phyloP scores from a whole-genome alignment of 1,140 invertebrate species.

The Pteromalus puparum region DNA sequence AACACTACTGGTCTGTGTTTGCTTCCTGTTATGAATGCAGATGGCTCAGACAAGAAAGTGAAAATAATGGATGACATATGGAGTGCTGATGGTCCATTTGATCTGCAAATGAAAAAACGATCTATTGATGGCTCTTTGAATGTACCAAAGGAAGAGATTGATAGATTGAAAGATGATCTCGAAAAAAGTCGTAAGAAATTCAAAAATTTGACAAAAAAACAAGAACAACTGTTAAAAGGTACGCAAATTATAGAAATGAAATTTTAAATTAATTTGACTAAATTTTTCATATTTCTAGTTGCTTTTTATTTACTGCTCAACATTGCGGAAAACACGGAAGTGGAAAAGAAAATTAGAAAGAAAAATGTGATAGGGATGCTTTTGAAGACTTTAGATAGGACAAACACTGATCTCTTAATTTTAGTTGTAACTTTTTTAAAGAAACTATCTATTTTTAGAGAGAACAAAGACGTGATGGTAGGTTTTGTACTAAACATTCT shows the following conservation, averaged over 20 bases:
- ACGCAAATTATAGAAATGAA: conserved; percentile 42
- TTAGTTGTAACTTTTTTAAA: conserved; percentile 96
- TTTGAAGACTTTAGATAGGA: conserved; percentile 90
- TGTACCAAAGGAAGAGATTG: conserved; percentile 72
- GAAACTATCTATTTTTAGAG: conserved; percentile 94
- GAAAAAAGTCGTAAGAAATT: conserved; percentile 88
- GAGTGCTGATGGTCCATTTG: conserved; percentile 68
- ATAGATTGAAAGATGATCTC: conserved; percentile 85
- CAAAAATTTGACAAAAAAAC: conserved; percentile 89
- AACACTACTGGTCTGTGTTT: conserved; percentile 70
- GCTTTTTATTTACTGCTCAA: conserved; percentile 95
- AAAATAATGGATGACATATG: conserved; percentile 71
- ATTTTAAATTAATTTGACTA: conserved; percentile 25
- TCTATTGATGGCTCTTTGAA: conserved; percentile 61
- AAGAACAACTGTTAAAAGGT: conserved; percentile 92
- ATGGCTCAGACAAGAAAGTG: conserved; percentile 68
- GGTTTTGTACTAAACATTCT: conserved; percentile 47
- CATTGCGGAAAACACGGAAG: conserved; percentile 94
- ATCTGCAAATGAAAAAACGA: conserved; percentile 68
- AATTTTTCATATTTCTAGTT: conserved; percentile 73
- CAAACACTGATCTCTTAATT: conserved; percentile 90
- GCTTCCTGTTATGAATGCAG: conserved; percentile 61
- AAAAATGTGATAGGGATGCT: conserved; percentile 93
- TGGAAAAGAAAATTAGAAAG: conserved; percentile 98
- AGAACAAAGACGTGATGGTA: conserved; percentile 96